Evolutionary conservation across 2,113 vertebrate species (phyloP), one percentile per base, ranked within the genome.

Genomic region (Seriola dumerili): DNA sequence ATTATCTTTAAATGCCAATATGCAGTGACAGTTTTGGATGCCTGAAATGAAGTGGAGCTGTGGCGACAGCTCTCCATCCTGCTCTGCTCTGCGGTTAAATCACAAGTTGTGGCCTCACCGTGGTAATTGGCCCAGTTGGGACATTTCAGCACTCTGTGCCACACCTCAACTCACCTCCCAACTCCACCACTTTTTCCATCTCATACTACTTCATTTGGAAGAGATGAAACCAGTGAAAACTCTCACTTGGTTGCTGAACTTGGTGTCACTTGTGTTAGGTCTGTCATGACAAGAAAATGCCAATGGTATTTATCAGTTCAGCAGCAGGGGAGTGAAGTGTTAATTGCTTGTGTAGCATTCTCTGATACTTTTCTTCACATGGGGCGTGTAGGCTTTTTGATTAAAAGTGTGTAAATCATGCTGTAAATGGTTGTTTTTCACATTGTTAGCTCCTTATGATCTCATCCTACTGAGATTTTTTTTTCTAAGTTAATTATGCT

Each of bases 121-220:
- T 68, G 84, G 73, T 92, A 91, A 92, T 90, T 92, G 93, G 90
- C 78, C 82, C 89, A 76, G 65, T 74, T 83, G 90, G 90, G 83
- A 88, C 80, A 40, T 91, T 91, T 92, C 79, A 86, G 88, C 86
- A 72, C 78, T 86, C 58, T 2, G 58, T 34, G 88, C 85, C 90
- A 85, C 91, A 92, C 90, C 85, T 92, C 88, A 64, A 19, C 79
- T 85, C 88, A 91, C 89, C 90, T 80, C 86, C 89, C 83, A 80
- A 23, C 67, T 58, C 71, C n/a, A 12, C 69, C 13, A 3, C 85
- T 82, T 88, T 92, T 90, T 88, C 89, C 89, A 81, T 85, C 69
- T 76, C 75, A 10, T 55, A n/a, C 21, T 19, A 21, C 58, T 54
- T 82, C 80, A 83, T 78, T 85, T 86, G 75, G 87, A 84, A 72